phyloP scores from a whole-genome alignment of 2,113 vertebrate genomes.

The Centropristis striata region DNA sequence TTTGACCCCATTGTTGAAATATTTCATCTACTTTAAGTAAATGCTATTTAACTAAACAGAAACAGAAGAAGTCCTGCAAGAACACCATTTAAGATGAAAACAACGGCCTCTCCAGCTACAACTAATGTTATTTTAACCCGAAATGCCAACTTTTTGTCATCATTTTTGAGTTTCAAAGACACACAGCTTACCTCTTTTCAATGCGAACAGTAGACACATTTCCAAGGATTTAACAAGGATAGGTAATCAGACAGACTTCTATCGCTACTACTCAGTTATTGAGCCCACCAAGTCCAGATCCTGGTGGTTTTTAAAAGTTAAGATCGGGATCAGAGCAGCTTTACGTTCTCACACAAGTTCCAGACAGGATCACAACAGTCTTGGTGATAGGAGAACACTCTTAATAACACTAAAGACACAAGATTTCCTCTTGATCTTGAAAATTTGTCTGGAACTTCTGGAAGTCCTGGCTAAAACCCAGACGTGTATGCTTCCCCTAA shows the following conservation, averaged over 20 bases:
- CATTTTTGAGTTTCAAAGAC: neutral
- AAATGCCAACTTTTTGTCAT: too few relatives aligned
- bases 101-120: neutral
- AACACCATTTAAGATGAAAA: neutral
- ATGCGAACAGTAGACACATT: neutral
- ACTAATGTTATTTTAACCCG: neutral
- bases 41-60: slow-evolving; percentile 13
- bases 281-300: slow-evolving; percentile 1
- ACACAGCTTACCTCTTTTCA: too few relatives aligned
- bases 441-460: slow-evolving; percentile 1
- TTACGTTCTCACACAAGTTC: neutral
- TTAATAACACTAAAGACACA: neutral
- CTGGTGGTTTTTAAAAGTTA: neutral
- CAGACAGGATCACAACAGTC: neutral
- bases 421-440: slow-evolving; percentile 8
- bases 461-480: neutral
- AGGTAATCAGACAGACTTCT: neutral
- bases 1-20: neutral
- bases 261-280: neutral
- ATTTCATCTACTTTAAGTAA: neutral
- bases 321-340: slow-evolving; percentile 3
- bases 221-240: neutral
- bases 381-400: neutral
- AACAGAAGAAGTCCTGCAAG: neutral
- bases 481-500: neutral